Conservation (phyloP, 2,113 vertebrate species). For the Varanus komodoensis region DNA sequence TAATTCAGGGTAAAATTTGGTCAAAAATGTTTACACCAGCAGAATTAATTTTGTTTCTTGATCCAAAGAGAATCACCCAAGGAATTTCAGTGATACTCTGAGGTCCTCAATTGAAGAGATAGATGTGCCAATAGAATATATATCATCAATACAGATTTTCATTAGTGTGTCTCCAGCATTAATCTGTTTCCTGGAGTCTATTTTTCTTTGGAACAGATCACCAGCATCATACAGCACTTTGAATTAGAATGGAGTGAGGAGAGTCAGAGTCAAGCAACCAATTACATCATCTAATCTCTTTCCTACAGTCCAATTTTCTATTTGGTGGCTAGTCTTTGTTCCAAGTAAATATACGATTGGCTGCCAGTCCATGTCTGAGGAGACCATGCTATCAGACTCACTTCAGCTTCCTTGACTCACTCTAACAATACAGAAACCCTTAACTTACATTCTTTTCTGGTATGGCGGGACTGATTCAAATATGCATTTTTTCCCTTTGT, state of each 20-base stretch:
- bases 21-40: neutral
- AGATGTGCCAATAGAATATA: neutral
- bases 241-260: constrained; percentile 3
- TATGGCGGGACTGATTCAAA: neutral
- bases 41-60: neutral
- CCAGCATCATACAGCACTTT: neutral
- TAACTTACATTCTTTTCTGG: neutral
- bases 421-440: neutral
- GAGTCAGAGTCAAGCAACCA: neutral
- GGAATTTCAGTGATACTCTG: neutral
- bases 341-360: neutral
- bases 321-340: neutral
- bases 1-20: neutral
- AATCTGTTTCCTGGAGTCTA: neutral
- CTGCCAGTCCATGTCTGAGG: neutral
- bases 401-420: neutral
- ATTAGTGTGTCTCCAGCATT: constrained; percentile 18
- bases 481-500: neutral
- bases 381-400: neutral
- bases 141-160: constrained; percentile 3
- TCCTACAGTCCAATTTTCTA: constrained; percentile 10
- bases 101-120: neutral
- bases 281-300: constrained; percentile 22
- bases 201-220: constrained; percentile 31
- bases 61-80: neutral